phyloP scores from a whole-genome alignment of 2,888 invertebrate species.

The Dinocampus coccinellae region DNA sequence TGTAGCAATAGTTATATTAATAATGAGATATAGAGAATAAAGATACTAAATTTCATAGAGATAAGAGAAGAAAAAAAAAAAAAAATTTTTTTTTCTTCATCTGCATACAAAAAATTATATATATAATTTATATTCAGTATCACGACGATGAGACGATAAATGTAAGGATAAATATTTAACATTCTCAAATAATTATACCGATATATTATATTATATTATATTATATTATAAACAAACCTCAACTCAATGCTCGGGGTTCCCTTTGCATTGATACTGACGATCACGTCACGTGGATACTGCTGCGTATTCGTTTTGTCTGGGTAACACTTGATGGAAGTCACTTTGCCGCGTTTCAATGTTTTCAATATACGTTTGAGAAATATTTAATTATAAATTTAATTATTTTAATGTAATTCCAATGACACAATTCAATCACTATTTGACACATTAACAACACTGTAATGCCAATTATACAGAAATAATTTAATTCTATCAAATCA shows the following conservation, averaged over 20 bases:
- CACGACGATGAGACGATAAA: no score
- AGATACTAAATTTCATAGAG: background rate
- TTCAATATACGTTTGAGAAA: slow-evolving; percentile 42
- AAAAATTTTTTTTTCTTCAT: no score
- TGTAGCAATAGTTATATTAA: background rate
- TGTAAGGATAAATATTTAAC: no score
- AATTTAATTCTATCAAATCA: background rate
- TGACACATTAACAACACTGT: no score
- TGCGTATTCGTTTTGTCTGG: slow-evolving; percentile 54
- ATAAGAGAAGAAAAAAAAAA: background rate
- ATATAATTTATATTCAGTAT: no score
- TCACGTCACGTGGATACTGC: slow-evolving; percentile 56
- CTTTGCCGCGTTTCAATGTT: slow-evolving; percentile 53
- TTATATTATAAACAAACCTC: slow-evolving; percentile 46
- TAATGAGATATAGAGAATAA: background rate
- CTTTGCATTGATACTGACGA: slow-evolving; percentile 62
- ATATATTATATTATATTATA: no score
- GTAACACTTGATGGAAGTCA: slow-evolving; percentile 61
- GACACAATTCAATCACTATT: background rate
- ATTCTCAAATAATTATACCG: no score
- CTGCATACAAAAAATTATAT: no score
- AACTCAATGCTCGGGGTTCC: slow-evolving; percentile 58
- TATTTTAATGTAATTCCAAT: background rate
- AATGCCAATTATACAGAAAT: no score
- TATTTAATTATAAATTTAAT: slow-evolving; percentile 4